Conservation (phyloP, 30 jellyfish, hydroid and myxozoan species). For the Morbakka virulenta region DNA sequence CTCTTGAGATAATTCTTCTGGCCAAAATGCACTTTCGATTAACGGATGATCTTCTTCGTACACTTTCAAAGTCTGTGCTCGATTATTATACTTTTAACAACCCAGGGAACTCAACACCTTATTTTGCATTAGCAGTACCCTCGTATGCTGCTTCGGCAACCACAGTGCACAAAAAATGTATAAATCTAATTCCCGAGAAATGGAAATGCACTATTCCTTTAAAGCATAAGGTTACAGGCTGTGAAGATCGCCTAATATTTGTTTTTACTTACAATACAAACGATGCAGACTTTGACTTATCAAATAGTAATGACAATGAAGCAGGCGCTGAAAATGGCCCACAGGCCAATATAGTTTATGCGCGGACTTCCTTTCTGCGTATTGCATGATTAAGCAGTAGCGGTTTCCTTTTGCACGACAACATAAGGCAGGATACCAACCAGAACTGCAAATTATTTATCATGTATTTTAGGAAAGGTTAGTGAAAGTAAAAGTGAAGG, state of each 20-base stretch:
- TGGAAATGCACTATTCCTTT: slow-evolving; percentile 38
- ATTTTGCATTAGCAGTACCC: slow-evolving; percentile 45
- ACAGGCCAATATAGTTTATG: too few species aligned
- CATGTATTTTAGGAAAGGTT: too few species aligned
- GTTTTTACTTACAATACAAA: slow-evolving; percentile 15
- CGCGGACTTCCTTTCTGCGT: too few species aligned
- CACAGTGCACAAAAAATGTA: slow-evolving; percentile 13
- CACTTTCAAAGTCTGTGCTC: slow-evolving; percentile 38
- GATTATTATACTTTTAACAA: slow-evolving; percentile 8
- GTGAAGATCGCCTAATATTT: slow-evolving; percentile 12
- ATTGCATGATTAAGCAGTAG: too few species aligned
- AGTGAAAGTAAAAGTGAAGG: too few species aligned
- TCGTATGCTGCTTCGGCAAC: slow-evolving; percentile 47
- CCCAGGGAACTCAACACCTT: slow-evolving; percentile 1
- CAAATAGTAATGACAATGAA: background rate
- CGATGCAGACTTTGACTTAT: slow-evolving; percentile 1
- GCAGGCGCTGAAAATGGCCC: too few species aligned
- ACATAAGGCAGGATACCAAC: too few species aligned
- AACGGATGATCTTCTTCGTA: slow-evolving; percentile 24
- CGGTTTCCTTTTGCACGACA: too few species aligned
- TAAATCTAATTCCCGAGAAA: slow-evolving; percentile 17
- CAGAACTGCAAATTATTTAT: too few species aligned
- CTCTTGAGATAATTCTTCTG: slow-evolving; percentile 40
- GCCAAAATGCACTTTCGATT: slow-evolving; percentile 17
- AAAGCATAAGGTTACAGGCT: background rate